Evolutionary conservation across 2,797 vertebrate species (phyloP).

Genomic region (Sternotherus odoratus): DNA sequence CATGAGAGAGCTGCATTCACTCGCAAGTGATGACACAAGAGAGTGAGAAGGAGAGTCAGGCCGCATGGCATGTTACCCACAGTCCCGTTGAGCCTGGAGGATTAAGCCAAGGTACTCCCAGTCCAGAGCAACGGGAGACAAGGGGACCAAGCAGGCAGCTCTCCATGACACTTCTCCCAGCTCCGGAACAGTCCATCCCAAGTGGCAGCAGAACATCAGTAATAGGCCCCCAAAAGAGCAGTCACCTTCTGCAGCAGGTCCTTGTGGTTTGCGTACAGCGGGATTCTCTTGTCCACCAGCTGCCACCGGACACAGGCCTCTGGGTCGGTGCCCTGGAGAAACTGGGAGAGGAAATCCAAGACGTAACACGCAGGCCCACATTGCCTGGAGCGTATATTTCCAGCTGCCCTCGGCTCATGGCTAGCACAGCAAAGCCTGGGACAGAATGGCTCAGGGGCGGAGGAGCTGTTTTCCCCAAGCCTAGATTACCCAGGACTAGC

Average conservation of each 20-base stretch:
- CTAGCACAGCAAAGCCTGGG: accelerated
- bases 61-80: not conserved
- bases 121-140: not conserved
- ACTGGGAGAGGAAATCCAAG: conserved; percentile 62
- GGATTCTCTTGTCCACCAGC: conserved; percentile 84
- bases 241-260: conserved; percentile 83
- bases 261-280: conserved; percentile 84
- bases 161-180: not conserved
- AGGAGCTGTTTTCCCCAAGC: not conserved
- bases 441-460: not conserved
- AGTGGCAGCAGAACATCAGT: conserved; percentile 74
- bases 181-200: not conserved
- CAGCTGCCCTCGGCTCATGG: not conserved
- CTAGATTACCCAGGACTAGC: too few relatives aligned
- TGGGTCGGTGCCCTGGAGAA: conserved; percentile 57
- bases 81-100: not conserved
- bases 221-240: conserved; percentile 79
- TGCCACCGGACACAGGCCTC: conserved; percentile 85
- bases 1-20: not conserved
- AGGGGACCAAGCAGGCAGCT: not conserved
- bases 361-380: not conserved
- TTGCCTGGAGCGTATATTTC: not conserved
- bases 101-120: not conserved
- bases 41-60: not conserved
- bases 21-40: not conserved